phyloP scores from a whole-genome alignment of 2,888 invertebrate genomes.

The Drosophila trichaetosa region DNA sequence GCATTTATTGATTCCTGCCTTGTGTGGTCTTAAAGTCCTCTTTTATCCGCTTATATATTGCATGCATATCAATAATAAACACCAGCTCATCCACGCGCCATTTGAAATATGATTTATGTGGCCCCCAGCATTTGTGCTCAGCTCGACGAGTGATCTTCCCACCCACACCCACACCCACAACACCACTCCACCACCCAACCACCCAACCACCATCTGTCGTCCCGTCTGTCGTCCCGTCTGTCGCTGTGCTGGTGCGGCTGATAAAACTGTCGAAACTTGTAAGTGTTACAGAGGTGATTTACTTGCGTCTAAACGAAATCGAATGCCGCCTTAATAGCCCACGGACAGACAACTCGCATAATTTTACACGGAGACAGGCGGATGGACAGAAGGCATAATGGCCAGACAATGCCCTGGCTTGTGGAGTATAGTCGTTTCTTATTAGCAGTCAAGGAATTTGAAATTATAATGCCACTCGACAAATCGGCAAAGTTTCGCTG shows the following conservation, averaged over 20 bases:
- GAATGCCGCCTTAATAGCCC: conserved; percentile 79
- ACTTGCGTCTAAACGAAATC: conserved; percentile 75
- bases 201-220: no score
- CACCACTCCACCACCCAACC: background rate
- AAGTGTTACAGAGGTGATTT: conserved; percentile 74
- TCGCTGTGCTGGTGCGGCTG: conserved; percentile 34
- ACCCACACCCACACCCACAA: no score
- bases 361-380: conserved; percentile 65
- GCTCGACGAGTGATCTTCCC: conserved; percentile 22
- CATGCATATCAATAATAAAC: conserved; percentile 57
- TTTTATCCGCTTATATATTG: conserved; percentile 51
- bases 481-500: conserved; percentile 64
- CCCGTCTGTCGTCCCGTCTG: background rate
- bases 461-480: conserved; percentile 71
- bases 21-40: conserved; percentile 47
- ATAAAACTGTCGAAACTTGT: conserved; percentile 82
- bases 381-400: conserved; percentile 31
- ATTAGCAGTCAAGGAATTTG: conserved; percentile 68
- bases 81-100: conserved; percentile 60
- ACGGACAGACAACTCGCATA: conserved; percentile 70
- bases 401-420: conserved; percentile 12
- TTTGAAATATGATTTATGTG: conserved; percentile 76
- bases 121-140: conserved; percentile 52
- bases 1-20: conserved; percentile 10
- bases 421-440: conserved; percentile 41